Evolutionary conservation across 1,140 invertebrate species (phyloP).

Genomic region (Halesus radiatus): DNA sequence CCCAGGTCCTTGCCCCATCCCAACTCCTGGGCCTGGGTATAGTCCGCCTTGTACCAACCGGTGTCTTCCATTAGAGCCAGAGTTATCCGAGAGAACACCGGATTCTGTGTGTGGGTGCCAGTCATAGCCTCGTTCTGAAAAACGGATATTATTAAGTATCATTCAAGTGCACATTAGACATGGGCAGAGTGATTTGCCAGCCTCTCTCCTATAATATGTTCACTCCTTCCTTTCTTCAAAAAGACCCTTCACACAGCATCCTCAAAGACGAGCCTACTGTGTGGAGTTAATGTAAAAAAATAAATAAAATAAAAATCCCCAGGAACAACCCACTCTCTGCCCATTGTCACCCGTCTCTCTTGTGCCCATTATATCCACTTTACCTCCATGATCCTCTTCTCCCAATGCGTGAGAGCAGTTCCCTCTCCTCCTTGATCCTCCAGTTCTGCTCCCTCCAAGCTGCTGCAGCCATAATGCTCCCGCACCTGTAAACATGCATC

Average conservation of each 20-base stretch:
- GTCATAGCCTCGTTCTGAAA: conserved; percentile 99
- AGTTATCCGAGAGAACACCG: conserved; percentile 96
- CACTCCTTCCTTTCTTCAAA: too few species aligned
- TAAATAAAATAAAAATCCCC: too few species aligned
- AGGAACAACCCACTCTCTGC: too few species aligned
- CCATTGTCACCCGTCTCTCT: too few species aligned
- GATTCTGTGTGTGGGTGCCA: conserved; percentile 98
- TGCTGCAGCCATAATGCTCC: conserved; percentile 91
- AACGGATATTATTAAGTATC: conserved; percentile 39
- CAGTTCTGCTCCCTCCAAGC: conserved; percentile 95
- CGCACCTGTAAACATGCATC: conserved; percentile 68
- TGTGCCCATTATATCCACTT: not conserved
- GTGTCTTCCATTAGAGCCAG: conserved; percentile 98
- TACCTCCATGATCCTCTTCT: conserved; percentile 97
- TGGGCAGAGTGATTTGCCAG: too few species aligned
- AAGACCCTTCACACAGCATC: too few species aligned
- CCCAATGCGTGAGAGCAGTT: conserved; percentile 98
- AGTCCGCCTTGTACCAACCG: conserved; percentile 94
- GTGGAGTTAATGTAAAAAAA: too few species aligned
- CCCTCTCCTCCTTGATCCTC: conserved; percentile 99
- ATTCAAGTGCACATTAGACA: too few species aligned
- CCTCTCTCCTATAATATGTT: too few species aligned
- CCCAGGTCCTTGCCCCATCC: conserved; percentile 93
- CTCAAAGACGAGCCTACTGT: too few species aligned
- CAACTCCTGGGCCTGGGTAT: conserved; percentile 88